Conservation (phyloP, 2,888 invertebrate species). For the Amiota communis region DNA sequence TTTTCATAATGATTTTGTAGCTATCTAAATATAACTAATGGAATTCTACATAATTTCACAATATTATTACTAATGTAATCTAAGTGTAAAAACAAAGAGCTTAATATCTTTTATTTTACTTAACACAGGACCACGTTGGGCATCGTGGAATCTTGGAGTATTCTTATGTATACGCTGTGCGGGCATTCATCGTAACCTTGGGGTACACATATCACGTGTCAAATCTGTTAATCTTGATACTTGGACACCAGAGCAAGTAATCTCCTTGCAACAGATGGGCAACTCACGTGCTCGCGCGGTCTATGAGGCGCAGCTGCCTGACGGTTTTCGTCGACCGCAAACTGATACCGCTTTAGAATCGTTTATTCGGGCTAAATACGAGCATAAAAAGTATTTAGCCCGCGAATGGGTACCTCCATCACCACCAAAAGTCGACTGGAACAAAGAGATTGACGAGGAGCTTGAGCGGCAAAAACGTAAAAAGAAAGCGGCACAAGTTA, state of each 20-base stretch:
- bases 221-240: slow-evolving; percentile 98
- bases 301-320: slow-evolving; percentile 97
- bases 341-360: slow-evolving; percentile 94
- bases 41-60: not conserved
- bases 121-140: slow-evolving; percentile 95
- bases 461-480: slow-evolving; percentile 86
- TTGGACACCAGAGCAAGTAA: slow-evolving; percentile 99
- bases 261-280: slow-evolving; percentile 96
- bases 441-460: slow-evolving; percentile 91
- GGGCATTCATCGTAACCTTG: slow-evolving; percentile 97
- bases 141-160: slow-evolving; percentile 98
- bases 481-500: slow-evolving; percentile 81
- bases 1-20: too few relatives aligned
- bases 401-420: slow-evolving; percentile 95
- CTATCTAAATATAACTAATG: not conserved
- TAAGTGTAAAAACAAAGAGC: too few relatives aligned
- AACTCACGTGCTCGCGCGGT: slow-evolving; percentile 97
- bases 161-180: slow-evolving; percentile 99
- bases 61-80: not conserved
- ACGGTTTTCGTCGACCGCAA: slow-evolving; percentile 95
- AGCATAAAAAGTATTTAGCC: slow-evolving; percentile 99
- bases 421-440: slow-evolving; percentile 88
- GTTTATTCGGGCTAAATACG: slow-evolving; percentile 98
- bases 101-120: not conserved
- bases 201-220: slow-evolving; percentile 98